These are phyloP conservation scores for Lysandra coridon DNA, from an alignment of 2,888 invertebrate genomes.

Conservation along the genomic window DNA sequence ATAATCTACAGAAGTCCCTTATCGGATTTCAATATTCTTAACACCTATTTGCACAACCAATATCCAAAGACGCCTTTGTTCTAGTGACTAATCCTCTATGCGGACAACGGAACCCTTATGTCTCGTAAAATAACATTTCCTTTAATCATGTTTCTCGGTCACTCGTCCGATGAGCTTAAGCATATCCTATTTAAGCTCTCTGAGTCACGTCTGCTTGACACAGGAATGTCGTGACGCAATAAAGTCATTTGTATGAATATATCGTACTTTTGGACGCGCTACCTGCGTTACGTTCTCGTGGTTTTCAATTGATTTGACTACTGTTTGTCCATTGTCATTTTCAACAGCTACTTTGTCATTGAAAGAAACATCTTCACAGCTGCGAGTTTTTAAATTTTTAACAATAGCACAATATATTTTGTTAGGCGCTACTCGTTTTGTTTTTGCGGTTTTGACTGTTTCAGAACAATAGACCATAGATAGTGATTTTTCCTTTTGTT, in stretches of 20 bases:
- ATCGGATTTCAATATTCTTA: conserved; percentile 4
- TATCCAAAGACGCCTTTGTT: conserved; percentile 1
- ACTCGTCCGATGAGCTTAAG: conserved; percentile 54
- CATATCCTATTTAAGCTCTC: conserved; percentile 64
- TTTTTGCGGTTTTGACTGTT: background rate
- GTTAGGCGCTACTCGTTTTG: background rate
- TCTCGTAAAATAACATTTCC: conserved; percentile 24
- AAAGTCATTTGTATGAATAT: conserved; percentile 36
- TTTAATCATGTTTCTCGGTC: conserved; percentile 51
- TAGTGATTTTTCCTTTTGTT: background rate
- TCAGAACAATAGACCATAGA: background rate
- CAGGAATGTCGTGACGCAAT: conserved; percentile 32
- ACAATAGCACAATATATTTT: conserved; percentile 4
- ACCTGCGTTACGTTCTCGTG: conserved; percentile 23
- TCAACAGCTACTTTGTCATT: conserved; percentile 9
- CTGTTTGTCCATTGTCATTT: conserved; percentile 1
- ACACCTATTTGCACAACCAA: conserved; percentile 6
- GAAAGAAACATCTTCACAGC: background rate
- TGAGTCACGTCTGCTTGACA: conserved; percentile 52
- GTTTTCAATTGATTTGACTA: background rate
- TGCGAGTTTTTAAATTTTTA: background rate
- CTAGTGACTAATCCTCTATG: conserved; percentile 16
- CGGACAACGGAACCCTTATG: conserved; percentile 19
- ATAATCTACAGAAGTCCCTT: background rate
- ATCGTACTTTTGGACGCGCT: conserved; percentile 10